These are phyloP conservation scores for Tyrannus savana DNA, from an alignment of 2,113 vertebrate species.

Conservation along the genomic window DNA sequence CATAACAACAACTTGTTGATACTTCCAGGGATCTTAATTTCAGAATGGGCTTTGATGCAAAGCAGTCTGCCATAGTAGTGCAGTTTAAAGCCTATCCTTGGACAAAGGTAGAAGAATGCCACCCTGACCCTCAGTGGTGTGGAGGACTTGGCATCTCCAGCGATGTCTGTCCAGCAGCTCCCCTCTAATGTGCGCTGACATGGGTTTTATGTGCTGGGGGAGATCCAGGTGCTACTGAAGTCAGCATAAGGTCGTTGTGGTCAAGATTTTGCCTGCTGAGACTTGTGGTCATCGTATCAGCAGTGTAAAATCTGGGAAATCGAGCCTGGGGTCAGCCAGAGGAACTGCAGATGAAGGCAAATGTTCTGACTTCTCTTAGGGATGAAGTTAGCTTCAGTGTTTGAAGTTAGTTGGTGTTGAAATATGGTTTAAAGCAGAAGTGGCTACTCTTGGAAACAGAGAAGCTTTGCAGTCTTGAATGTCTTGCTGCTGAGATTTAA, in stretches of 20 bases:
- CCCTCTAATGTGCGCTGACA: background rate
- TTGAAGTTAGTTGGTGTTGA: slow-evolving; percentile 12
- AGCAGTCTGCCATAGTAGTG: background rate
- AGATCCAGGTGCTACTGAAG: slow-evolving; percentile 41
- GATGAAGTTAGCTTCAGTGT: background rate
- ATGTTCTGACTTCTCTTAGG: background rate
- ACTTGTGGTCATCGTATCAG: background rate
- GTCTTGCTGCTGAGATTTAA: slow-evolving; percentile 1
- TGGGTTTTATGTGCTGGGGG: background rate
- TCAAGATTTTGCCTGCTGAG: slow-evolving; percentile 27
- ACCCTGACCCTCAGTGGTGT: background rate
- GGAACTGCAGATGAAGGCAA: slow-evolving; percentile 9
- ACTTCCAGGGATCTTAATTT: background rate
- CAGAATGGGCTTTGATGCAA: background rate
- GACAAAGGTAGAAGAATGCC: background rate
- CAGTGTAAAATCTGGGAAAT: background rate
- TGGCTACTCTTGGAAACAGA: background rate
- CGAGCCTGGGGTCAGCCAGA: background rate
- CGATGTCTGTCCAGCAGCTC: background rate
- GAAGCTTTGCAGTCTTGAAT: background rate
- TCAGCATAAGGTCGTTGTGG: background rate
- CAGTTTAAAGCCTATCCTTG: background rate
- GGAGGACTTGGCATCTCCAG: background rate
- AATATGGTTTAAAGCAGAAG: slow-evolving; percentile 7
- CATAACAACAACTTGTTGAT: background rate